Evolutionary conservation across 2,113 vertebrate species (phyloP), one percentile per base, ranked within the genome.

Genomic region (Melanerpes aurifrons): DNA sequence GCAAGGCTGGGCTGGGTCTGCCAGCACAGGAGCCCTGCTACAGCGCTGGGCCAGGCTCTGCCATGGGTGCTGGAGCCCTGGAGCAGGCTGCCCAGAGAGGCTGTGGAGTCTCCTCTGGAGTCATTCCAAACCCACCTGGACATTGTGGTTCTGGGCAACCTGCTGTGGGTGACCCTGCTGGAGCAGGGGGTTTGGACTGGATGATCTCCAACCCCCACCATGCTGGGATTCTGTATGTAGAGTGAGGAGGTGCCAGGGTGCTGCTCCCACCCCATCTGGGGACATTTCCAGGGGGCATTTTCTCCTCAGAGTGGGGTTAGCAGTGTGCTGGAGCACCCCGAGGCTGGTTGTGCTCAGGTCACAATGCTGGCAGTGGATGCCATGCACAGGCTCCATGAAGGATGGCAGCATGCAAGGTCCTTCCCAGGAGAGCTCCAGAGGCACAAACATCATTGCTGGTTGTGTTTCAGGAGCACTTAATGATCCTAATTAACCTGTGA

Each of bases 311-410:
- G 57, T 32, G 56, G 64, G 47, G 12, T 67, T 14, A 43, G 43
- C 16, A 81, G 43, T 1, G 0, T 59, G 32, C 37, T 70, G 59
- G 40, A 31, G 12, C 86, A 64, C 35, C 69, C 62, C 61, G 73
- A 82, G 32, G 43, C 25, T 47, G 8, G 40, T 13, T 32, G 16
- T n/a, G 61, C 69, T 56, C 25, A 0, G 37, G 47, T 28, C 37
- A 6, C 26, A 74, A 67, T 0, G 0, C 56, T 1, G 6, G 68
- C 29, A 82, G 40, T 2, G 1, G 63, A 14, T 0, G 3, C 35
- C 20, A 9, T 8, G 1, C 35, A 8, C 0, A 0, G 22, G 25
- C 45, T 63, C 53, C 66, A 28, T 61, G 59, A 90, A 89, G 48
- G 58, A 56, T 4, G 7, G 48, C 63, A 58, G 9, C 28, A 1